Conservation (phyloP, 2,888 invertebrate species). For the Drosophila melanosoma region DNA sequence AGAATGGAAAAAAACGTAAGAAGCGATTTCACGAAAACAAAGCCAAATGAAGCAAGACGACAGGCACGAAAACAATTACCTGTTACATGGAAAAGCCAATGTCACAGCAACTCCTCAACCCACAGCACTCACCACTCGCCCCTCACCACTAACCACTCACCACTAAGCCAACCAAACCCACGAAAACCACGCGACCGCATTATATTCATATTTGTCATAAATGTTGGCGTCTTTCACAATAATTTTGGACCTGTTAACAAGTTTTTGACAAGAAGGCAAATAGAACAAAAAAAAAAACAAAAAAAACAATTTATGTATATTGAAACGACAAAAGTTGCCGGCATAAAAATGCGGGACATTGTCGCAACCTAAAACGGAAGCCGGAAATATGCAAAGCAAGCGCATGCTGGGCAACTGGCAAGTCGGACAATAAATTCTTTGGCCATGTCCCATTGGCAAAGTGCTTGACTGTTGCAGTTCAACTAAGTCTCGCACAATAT, state of each 20-base stretch:
- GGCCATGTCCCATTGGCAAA: conserved; percentile 11
- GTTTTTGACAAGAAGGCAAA: conserved; percentile 32
- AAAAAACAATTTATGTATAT: conserved; percentile 8
- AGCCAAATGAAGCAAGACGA: conserved; percentile 61
- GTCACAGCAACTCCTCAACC: not conserved
- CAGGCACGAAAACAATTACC: conserved; percentile 64
- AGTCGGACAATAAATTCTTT: conserved; percentile 35
- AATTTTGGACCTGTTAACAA: conserved; percentile 63
- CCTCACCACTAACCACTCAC: not conserved
- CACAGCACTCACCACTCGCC: not conserved
- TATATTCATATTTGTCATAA: conserved; percentile 57
- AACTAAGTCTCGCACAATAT: conserved; percentile 21
- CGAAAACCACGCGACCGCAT: conserved; percentile 13
- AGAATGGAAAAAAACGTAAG: not conserved
- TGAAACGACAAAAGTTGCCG: conserved; percentile 23
- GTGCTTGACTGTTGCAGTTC: conserved; percentile 38
- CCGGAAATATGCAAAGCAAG: conserved; percentile 62
- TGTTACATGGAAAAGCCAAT: conserved; percentile 61
- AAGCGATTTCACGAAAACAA: conserved; percentile 11
- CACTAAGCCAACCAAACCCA: not conserved
- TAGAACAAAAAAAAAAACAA: not conserved
- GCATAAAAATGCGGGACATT: conserved; percentile 48
- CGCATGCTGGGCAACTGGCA: conserved; percentile 29
- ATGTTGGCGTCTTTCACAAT: conserved; percentile 70
- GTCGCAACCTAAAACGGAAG: conserved; percentile 48